Conservation (phyloP, 2,797 vertebrate species). For the Pseudocheirus occidentalis region DNA sequence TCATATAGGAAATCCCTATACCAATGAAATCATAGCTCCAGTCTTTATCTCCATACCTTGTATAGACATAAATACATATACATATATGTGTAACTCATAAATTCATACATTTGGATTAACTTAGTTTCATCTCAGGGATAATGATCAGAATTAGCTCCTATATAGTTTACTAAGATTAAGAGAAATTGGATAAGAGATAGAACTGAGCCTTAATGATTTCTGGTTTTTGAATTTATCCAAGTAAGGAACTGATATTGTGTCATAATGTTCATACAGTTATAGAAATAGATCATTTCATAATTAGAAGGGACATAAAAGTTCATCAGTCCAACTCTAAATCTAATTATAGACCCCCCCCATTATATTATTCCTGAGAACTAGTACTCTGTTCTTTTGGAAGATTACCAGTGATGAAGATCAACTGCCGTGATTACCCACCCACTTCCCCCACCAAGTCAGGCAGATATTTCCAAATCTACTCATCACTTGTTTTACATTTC, state of each 20-base stretch:
- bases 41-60: not conserved
- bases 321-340: not conserved
- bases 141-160: not conserved
- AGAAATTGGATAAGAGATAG: not conserved
- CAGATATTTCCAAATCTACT: not conserved
- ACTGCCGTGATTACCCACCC: not conserved
- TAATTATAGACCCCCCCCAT: not conserved
- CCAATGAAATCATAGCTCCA: not conserved
- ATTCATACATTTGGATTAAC: not conserved
- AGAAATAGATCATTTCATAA: not conserved
- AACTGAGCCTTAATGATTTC: not conserved
- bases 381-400: not conserved
- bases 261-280: not conserved
- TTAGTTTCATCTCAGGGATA: slow-evolving; percentile 24
- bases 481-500: not conserved
- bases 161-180: slow-evolving; percentile 33
- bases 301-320: not conserved
- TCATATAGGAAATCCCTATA: not conserved
- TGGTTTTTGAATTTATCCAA: not conserved
- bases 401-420: not conserved
- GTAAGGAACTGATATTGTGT: not conserved
- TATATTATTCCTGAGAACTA: not conserved
- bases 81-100: not conserved
- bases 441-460: not conserved
- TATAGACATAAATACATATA: not conserved